These are phyloP conservation scores for Equus przewalskii DNA, from an alignment of 2,113 vertebrate species.

Conservation along the genomic window DNA sequence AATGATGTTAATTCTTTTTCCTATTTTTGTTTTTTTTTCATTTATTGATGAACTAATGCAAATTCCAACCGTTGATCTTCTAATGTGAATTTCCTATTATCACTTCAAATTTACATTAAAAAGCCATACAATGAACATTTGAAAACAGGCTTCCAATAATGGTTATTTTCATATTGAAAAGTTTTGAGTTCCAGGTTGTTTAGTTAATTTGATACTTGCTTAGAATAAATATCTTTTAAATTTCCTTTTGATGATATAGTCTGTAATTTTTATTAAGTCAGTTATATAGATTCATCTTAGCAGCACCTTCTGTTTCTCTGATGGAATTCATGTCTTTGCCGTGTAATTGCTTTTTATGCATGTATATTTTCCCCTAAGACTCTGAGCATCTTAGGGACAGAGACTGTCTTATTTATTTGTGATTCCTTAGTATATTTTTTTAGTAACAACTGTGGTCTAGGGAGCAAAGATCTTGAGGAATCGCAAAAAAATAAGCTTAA, in stretches of 20 bases:
- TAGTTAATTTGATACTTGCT: slow-evolving; percentile 23
- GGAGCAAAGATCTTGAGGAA: background rate
- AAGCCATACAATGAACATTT: background rate
- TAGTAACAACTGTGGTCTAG: background rate
- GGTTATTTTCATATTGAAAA: slow-evolving; percentile 10
- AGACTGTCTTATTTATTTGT: background rate
- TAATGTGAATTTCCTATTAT: background rate
- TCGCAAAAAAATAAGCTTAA: background rate
- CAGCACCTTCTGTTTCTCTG: background rate
- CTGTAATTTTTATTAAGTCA: background rate
- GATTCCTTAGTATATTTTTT: background rate
- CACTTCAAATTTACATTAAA: slow-evolving; percentile 43
- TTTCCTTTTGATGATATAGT: background rate
- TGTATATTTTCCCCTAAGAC: background rate
- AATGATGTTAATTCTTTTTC: background rate
- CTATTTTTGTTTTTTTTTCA: background rate
- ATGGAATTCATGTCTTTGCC: background rate
- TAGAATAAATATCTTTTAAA: background rate
- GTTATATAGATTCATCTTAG: background rate
- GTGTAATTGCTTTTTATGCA: background rate
- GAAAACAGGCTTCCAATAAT: background rate
- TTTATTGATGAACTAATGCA: background rate
- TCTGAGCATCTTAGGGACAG: background rate
- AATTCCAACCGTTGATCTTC: slow-evolving; percentile 5
- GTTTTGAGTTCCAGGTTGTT: background rate